phyloP scores from a whole-genome alignment of 2,888 invertebrate genomes.

The Odiellus spinosus region DNA sequence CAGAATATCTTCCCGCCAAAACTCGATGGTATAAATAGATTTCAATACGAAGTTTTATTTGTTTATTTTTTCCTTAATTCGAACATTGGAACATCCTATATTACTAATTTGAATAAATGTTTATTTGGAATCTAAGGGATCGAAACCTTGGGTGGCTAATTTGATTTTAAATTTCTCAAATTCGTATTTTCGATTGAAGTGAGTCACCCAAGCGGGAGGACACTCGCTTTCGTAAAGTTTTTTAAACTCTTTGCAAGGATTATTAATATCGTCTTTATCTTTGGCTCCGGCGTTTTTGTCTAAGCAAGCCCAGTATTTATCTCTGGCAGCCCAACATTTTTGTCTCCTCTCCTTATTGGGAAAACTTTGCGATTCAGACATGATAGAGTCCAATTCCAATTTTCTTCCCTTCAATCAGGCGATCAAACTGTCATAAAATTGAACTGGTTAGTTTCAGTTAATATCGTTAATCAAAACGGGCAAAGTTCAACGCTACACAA shows the following conservation, averaged over 20 bases:
- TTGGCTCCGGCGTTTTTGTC: slow-evolving; percentile 33
- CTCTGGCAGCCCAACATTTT: slow-evolving; percentile 69
- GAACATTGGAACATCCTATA: no score
- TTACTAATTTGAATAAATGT: no score
- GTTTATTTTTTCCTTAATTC: no score
- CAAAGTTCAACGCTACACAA: no score
- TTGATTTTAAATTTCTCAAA: slow-evolving; percentile 72
- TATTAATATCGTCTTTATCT: slow-evolving; percentile 30
- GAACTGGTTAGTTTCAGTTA: no score
- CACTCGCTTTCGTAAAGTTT: neutral
- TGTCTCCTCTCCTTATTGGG: slow-evolving; percentile 59
- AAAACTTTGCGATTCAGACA: neutral
- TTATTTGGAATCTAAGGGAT: slow-evolving; percentile 43
- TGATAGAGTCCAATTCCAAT: no score
- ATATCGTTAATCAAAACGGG: no score
- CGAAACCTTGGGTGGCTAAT: slow-evolving; percentile 68
- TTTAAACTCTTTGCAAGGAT: neutral
- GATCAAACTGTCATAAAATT: no score
- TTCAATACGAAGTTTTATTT: no score
- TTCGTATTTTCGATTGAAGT: slow-evolving; percentile 77
- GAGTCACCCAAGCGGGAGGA: slow-evolving; percentile 32
- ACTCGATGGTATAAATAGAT: no score
- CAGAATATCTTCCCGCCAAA: no score
- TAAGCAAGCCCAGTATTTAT: slow-evolving; percentile 77
- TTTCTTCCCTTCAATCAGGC: no score